phyloP scores from a whole-genome alignment of 2,797 vertebrate genomes.

The Diceros bicornis region DNA sequence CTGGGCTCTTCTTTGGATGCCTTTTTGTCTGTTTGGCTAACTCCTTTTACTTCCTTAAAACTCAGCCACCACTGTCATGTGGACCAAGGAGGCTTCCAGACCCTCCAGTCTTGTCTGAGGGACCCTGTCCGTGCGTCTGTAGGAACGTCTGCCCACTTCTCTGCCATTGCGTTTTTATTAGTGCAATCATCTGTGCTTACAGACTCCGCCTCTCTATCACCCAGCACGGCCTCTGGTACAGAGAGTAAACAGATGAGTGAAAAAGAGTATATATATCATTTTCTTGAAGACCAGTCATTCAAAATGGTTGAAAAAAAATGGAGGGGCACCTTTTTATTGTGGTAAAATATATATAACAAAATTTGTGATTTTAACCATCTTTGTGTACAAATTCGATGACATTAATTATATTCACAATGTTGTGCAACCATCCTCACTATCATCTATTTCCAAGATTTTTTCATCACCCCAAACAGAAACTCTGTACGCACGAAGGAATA shows the following conservation, averaged over 20 bases:
- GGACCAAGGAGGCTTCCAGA: background rate
- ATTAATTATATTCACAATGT: background rate
- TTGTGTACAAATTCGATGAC: background rate
- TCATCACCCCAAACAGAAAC: background rate
- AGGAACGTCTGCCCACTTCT: background rate
- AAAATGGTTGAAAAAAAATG: background rate
- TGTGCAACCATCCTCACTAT: too few relatives aligned
- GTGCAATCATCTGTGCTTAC: accelerated
- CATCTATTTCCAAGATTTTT: background rate
- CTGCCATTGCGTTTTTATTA: accelerated
- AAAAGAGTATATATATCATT: accelerated
- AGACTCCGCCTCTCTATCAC: accelerated
- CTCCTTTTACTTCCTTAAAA: background rate
- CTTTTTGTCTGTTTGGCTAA: background rate
- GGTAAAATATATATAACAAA: background rate
- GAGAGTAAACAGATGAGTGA: background rate
- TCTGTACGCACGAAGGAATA: background rate
- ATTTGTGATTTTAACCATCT: background rate
- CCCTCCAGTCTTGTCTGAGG: background rate
- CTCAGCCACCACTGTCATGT: background rate
- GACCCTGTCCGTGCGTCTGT: background rate
- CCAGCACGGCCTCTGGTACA: background rate
- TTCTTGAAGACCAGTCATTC: background rate
- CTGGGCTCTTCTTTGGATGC: too few relatives aligned
- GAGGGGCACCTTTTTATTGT: too few relatives aligned